Evolutionary conservation across 2,888 invertebrate genomes (phyloP).

Genomic region (Zeuzera pyrina): DNA sequence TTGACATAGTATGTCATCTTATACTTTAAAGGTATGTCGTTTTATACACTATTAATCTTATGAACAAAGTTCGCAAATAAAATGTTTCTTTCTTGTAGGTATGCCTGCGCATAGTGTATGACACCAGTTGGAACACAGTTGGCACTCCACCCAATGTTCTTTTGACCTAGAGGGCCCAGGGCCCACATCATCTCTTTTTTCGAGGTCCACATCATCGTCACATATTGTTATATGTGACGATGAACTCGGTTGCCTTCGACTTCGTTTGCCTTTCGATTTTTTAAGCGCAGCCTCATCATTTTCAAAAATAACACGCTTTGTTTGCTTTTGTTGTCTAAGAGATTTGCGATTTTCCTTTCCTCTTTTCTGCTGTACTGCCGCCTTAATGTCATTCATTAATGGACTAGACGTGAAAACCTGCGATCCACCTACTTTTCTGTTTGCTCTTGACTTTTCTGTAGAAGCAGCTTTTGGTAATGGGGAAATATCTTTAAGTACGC

Average conservation of each 20-base stretch:
- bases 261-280: too few relatives aligned
- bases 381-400: constrained; percentile 10
- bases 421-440: constrained; percentile 11
- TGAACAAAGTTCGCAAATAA: too few relatives aligned
- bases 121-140: too few relatives aligned
- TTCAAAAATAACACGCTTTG: constrained; percentile 8
- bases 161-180: constrained; percentile 6
- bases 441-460: constrained; percentile 10
- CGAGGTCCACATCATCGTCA: too few relatives aligned
- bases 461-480: constrained; percentile 10
- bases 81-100: too few relatives aligned
- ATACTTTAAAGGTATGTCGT: too few relatives aligned
- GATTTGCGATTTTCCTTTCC: constrained; percentile 10
- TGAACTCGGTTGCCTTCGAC: too few relatives aligned
- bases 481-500: constrained; percentile 8
- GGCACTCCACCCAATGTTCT: constrained; percentile 10
- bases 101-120: too few relatives aligned
- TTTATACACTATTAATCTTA: too few relatives aligned
- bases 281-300: constrained; percentile 5
- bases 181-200: too few relatives aligned
- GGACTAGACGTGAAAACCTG: constrained; percentile 11
- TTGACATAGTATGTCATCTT: too few relatives aligned
- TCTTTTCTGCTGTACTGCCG: constrained; percentile 9
- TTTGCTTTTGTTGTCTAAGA: constrained; percentile 6
- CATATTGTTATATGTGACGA: too few relatives aligned